A percentile compares a stretch with the other conserved stretches of the same genome.
Conservation (phyloP, 1,140 invertebrate species). For the Mylabris phalerata region DNA sequence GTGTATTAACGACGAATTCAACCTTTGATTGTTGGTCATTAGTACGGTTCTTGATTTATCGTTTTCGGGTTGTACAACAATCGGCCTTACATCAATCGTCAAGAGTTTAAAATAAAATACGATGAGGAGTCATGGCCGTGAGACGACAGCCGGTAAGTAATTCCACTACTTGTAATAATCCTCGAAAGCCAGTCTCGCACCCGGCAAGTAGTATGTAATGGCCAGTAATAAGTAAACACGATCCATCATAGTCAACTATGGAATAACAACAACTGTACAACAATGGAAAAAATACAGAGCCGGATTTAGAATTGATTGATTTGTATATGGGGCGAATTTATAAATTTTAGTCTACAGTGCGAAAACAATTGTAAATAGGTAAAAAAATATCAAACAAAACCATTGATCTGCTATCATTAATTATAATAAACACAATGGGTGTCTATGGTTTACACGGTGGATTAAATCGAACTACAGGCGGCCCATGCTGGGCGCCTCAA, state of each 20-base stretch:
- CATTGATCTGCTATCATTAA: conserved; percentile 3
- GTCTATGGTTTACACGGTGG: conserved; percentile 22
- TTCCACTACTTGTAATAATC: conserved; percentile 12
- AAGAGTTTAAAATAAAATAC: not conserved
- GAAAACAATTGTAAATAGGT: too few species aligned
- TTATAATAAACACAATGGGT: conserved; percentile 18
- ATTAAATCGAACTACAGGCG: conserved; percentile 15
- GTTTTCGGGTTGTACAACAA: not conserved
- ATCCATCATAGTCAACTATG: conserved; percentile 24
- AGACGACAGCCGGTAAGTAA: conserved; percentile 2
- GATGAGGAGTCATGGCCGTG: not conserved
- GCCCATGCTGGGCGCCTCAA: conserved; percentile 2
- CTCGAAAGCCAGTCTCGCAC: conserved; percentile 6
- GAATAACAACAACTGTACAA: too few species aligned
- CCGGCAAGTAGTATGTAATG: conserved; percentile 23
- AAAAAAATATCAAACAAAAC: too few species aligned
- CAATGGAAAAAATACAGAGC: too few species aligned
- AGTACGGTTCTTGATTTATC: conserved; percentile 1
- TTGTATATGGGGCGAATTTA: too few species aligned
- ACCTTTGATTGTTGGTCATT: too few species aligned
- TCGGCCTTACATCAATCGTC: conserved; percentile 5
- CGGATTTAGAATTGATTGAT: too few species aligned
- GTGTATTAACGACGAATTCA: too few species aligned
- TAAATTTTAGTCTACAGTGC: too few species aligned
- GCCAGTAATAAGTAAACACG: conserved; percentile 26